These are phyloP conservation scores for Siniperca obscura DNA, from an alignment of 2,797 vertebrate species.

Conservation along the genomic window DNA sequence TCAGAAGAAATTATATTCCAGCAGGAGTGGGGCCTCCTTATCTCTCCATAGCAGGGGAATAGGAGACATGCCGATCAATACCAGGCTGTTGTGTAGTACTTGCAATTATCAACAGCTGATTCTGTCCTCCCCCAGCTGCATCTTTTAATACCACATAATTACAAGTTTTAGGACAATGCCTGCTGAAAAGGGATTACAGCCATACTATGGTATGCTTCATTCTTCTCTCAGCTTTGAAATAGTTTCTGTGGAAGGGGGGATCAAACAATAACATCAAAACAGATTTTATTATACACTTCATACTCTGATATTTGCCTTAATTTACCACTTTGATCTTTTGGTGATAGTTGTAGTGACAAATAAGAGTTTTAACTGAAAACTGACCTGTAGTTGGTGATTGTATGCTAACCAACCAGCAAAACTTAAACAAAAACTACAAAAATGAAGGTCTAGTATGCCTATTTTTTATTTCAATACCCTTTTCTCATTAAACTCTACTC, in stretches of 20 bases:
- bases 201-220: conserved; percentile 51
- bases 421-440: not conserved
- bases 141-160: conserved; percentile 94
- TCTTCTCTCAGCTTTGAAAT: conserved; percentile 41
- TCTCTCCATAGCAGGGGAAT: conserved; percentile 95
- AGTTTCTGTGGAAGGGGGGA: conserved; percentile 16
- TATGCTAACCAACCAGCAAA: not conserved
- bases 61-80: conserved; percentile 95
- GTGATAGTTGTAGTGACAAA: not conserved
- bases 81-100: conserved; percentile 90
- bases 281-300: conserved; percentile 2
- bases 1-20: conserved; percentile 98
- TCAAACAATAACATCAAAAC: conserved; percentile 12
- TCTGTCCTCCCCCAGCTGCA: conserved; percentile 90
- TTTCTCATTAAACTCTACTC: not conserved
- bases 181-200: conserved; percentile 66
- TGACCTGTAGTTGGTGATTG: not conserved
- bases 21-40: conserved; percentile 93
- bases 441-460: not conserved
- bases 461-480: not conserved
- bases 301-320: not conserved
- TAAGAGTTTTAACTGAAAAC: not conserved
- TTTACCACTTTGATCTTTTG: not conserved
- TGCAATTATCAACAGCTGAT: conserved; percentile 98
- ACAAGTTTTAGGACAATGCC: conserved; percentile 86